Base-by-base conservation (phyloP, 2,888 invertebrate genomes). In the Ophion slaviceki region DNA sequence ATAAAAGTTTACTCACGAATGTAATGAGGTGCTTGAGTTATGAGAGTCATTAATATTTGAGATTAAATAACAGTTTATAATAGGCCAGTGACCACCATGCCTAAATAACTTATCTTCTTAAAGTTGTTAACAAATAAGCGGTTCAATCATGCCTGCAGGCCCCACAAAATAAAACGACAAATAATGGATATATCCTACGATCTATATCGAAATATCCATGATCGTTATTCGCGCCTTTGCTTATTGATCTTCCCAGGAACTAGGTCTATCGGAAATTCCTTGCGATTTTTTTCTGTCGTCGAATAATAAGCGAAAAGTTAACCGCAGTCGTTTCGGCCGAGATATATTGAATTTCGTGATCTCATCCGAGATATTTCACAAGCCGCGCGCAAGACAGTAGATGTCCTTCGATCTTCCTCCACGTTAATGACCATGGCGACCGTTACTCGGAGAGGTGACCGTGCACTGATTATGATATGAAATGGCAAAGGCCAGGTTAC, bases 141-240 rank as follows among this genome's bases (percentile, higher is more conserved):
- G 14, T 72, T 20, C 2, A 59, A 57, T 17, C n/a, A 8, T 32
- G 53, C 53, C 53, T 61, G 24, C 66, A 36, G 61, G 40, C 61
- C 20, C 20, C 40, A 61, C 20, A 53, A 75, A n/a, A 75, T 32
- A 28, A 32, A 53, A 53, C 47, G 72, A 79, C 70, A 74, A 40
- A 75, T 53, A 68, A 24, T 20, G 66, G 45, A 14, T 28, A 57
- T 28, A 59, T 80, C 59, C 40, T 11, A 61, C 17, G 45, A 70
- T 66, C 80, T 80, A 66, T 75, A 70, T 84, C 64, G 7, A 74
- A 70, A 14, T 28, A 57, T 79, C 20, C 64, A 66, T 28, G 57
- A 70, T 71, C 75, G 62, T 80, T 75, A 84, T 80, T 84, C 80
- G 53, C 74, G 28, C 45, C n/a, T 71, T 71, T 59, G 82, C 70